Evolutionary conservation across 2,113 vertebrate species (phyloP).

Genomic region (Ictalurus punctatus): DNA sequence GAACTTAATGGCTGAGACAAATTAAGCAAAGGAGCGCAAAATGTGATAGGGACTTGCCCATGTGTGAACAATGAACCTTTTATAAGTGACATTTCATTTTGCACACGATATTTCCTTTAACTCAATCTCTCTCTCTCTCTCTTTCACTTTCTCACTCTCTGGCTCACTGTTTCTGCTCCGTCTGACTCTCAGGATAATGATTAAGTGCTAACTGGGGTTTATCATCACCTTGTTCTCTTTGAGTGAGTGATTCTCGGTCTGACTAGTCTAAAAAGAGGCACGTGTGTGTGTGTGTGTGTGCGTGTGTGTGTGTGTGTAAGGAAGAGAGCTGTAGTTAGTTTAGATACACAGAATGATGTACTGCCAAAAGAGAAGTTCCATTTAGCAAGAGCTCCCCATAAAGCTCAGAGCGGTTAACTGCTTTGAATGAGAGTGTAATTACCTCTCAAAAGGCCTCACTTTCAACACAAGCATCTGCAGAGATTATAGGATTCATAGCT

Average conservation of each 20-base stretch:
- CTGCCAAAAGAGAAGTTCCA: constrained; percentile 26
- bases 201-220: constrained; percentile 60
- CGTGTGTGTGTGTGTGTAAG: constrained; percentile 12
- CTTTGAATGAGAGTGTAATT: constrained; percentile 49
- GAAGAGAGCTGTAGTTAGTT: constrained; percentile 8
- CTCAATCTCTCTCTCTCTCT: constrained; percentile 17
- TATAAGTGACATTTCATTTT: constrained; percentile 47
- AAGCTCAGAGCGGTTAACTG: constrained; percentile 41
- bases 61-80: constrained; percentile 51
- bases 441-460: constrained; percentile 36
- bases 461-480: constrained; percentile 47
- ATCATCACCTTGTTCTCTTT: constrained; percentile 60
- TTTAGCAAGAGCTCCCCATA: constrained; percentile 31
- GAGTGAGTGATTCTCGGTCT: constrained; percentile 33
- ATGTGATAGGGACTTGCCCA: constrained; percentile 49
- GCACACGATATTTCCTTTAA: constrained; percentile 15
- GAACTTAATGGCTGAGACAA: constrained; percentile 54
- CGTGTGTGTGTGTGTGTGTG: neutral
- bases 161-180: constrained; percentile 20
- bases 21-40: constrained; percentile 44
- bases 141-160: constrained; percentile 7
- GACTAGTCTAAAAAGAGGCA: constrained; percentile 14
- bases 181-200: constrained; percentile 57
- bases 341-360: constrained; percentile 1
- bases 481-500: constrained; percentile 31